phyloP scores from a whole-genome alignment of 2,888 invertebrate genomes.

The Coronaproctus castanopsis region DNA sequence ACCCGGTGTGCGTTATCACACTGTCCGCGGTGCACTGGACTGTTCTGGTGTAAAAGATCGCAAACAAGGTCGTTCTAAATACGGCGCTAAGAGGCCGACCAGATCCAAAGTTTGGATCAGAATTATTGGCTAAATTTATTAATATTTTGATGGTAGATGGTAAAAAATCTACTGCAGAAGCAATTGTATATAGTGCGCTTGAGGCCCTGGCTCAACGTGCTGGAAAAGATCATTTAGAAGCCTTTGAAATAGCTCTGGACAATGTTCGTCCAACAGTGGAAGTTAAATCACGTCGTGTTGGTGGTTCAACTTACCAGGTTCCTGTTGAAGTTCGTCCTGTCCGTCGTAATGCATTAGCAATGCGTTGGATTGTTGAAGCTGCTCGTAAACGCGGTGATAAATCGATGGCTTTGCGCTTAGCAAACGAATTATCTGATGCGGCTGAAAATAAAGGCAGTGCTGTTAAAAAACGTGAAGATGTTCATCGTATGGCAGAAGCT shows the following conservation, averaged over 20 bases:
- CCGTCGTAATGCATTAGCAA: conserved; percentile 1
- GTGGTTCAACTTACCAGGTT: conserved; percentile 12
- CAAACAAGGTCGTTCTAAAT: conserved; percentile 6
- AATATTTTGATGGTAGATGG: conserved; percentile 11
- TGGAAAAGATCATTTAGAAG: not conserved
- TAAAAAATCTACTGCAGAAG: conserved; percentile 12
- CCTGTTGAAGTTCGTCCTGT: conserved; percentile 10
- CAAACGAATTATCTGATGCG: conserved; percentile 3
- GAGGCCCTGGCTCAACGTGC: not conserved
- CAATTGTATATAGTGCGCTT: conserved; percentile 8
- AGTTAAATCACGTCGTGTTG: conserved; percentile 11
- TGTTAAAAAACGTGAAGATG: conserved; percentile 6
- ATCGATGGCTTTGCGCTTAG: conserved; percentile 1
- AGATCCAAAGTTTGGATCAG: not conserved
- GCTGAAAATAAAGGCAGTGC: conserved; percentile 6
- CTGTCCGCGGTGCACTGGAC: conserved; percentile 11
- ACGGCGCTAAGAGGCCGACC: conserved; percentile 9
- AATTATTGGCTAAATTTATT: conserved; percentile 7
- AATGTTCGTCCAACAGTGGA: conserved; percentile 8
- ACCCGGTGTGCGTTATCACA: conserved; percentile 14
- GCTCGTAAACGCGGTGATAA: conserved; percentile 2
- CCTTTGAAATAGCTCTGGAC: conserved; percentile 4
- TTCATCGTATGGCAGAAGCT: conserved; percentile 13
- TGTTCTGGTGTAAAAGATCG: conserved; percentile 6
- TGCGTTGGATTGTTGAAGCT: conserved; percentile 2